Evolutionary conservation across 2,888 invertebrate species (phyloP), one percentile per base, ranked within the genome.

Genomic region (Cactoblastis cactorum): DNA sequence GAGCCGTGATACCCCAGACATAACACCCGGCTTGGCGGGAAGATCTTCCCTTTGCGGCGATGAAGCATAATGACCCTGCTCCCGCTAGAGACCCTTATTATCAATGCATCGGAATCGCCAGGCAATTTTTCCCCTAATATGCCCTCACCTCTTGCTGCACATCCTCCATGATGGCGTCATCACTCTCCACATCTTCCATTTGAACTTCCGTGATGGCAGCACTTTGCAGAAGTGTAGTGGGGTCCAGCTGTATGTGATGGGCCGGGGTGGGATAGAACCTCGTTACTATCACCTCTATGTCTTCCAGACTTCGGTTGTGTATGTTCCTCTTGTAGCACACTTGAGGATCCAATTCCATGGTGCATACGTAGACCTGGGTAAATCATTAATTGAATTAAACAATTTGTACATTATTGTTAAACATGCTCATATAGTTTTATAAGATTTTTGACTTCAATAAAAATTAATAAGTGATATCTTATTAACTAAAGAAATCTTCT

Each of bases 331-430:
- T 95, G 52, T 92, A 87, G 80, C 98, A 98, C 0, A 92, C 83
- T 54, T 93, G 91, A 9, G 94, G 79, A 75, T 97, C 97, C 72
- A 94, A 91, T 64, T 96, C 95, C 92, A 98, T 92, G 74, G 97
- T 96, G 67, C 96, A 95, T 53, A 98, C 92, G 78, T 97, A 98
- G 14, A 97, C 97, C 98, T 98, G 74, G 19, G 15, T 17, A 49
- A 15, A 15, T 3, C 5, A 22, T 22, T 22, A 4, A 22, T 22
- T 22, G 3, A 22, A 22, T n/a, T n/a, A n/a, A n/a, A n/a, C n/a
- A n/a, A n/a, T n/a, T n/a, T n/a, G n/a, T n/a, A n/a, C n/a, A n/a
- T n/a, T n/a, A n/a, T n/a, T n/a, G n/a, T n/a, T n/a, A n/a, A n/a
- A n/a, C n/a, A n/a, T n/a, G n/a, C n/a, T n/a, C n/a, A n/a, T n/a